Evolutionary conservation across 2,888 invertebrate genomes (phyloP).

Genomic region (Disparrhopalites patrizii): DNA sequence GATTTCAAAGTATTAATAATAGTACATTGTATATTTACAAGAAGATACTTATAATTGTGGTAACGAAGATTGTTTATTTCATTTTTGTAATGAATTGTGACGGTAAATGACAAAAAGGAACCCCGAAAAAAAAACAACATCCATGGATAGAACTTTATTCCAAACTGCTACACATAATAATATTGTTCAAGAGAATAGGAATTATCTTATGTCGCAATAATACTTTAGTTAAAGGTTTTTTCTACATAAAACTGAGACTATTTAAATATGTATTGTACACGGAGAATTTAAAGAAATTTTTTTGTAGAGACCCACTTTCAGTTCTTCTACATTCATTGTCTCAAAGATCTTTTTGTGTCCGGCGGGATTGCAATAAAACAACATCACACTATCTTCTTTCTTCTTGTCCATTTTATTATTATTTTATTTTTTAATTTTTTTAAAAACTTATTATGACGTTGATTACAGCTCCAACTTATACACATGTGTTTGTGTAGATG

Average conservation of each 20-base stretch:
- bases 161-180: conserved; percentile 31
- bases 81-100: too few species aligned
- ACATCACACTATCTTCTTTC: conserved; percentile 26
- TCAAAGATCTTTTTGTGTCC: conserved; percentile 18
- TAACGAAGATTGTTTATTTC: too few species aligned
- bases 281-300: conserved; percentile 28
- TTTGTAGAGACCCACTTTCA: conserved; percentile 28
- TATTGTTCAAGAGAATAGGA: conserved; percentile 32
- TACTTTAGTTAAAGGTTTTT: conserved; percentile 30
- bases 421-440: too few species aligned
- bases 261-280: conserved; percentile 31
- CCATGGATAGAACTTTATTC: conserved; percentile 31
- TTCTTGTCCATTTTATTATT: conserved; percentile 24
- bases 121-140: too few species aligned
- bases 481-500: too few species aligned
- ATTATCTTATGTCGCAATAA: conserved; percentile 31
- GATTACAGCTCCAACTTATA: conserved; percentile 23
- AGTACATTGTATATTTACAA: too few species aligned
- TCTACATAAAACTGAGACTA: conserved; percentile 32
- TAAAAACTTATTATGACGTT: conserved; percentile 17
- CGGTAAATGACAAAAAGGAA: too few species aligned
- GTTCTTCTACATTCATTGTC: conserved; percentile 27
- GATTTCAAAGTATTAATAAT: too few species aligned
- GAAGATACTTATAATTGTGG: too few species aligned
- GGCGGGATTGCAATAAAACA: conserved; percentile 28